Percentiles rank a stretch among this genome's conserved stretches.
Conservation (phyloP, 92 coral and sea anemone species). For the Meandrina meandrites region DNA sequence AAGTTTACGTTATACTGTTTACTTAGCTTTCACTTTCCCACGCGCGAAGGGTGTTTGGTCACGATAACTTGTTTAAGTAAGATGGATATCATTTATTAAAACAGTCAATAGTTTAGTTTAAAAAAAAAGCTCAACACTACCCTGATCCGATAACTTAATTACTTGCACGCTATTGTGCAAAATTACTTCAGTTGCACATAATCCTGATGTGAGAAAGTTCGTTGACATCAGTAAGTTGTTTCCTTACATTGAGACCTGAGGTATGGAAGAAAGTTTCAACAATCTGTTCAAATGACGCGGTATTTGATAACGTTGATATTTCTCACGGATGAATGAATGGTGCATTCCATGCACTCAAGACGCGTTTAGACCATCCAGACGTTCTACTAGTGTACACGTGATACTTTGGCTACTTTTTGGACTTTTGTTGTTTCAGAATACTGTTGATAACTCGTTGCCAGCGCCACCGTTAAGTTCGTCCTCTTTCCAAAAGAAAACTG, state of each 20-base stretch:
- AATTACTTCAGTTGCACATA: background rate
- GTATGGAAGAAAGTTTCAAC: background rate
- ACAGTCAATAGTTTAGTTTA: background rate
- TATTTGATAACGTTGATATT: conserved; percentile 17
- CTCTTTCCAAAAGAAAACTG: conserved; percentile 51
- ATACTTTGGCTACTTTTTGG: background rate
- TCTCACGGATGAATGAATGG: background rate
- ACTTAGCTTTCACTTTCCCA: background rate
- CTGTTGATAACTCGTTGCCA: background rate
- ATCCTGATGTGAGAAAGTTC: background rate
- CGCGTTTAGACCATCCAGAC: background rate
- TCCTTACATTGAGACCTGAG: background rate
- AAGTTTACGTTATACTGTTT: conserved; percentile 25
- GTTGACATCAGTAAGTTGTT: background rate
- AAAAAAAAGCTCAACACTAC: background rate
- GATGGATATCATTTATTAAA: conserved; percentile 20
- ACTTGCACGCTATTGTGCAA: background rate
- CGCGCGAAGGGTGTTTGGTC: conserved; percentile 9
- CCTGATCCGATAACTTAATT: conserved; percentile 2
- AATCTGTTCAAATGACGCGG: conserved; percentile 2
- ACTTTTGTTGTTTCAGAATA: conserved; percentile 2
- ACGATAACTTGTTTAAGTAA: conserved; percentile 22
- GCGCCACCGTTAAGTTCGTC: conserved; percentile 15
- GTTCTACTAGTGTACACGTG: background rate
- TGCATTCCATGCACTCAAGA: conserved; percentile 17